Evolutionary conservation across 2,888 invertebrate genomes (phyloP).

Genomic region (Eucriotettix oculatus): DNA sequence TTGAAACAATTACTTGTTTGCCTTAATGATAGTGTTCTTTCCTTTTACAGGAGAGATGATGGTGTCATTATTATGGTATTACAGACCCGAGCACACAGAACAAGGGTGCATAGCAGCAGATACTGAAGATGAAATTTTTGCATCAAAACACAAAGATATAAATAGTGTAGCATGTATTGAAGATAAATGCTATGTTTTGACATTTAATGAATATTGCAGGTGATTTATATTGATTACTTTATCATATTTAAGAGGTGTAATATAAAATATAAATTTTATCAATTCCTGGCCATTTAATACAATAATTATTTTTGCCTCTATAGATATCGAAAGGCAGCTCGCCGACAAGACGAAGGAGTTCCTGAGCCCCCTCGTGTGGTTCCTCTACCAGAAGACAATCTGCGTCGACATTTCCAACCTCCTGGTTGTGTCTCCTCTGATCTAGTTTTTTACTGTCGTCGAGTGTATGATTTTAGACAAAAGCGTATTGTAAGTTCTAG

Average conservation of each 20-base stretch:
- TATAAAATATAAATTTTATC: no score
- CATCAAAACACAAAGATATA: conserved; percentile 86
- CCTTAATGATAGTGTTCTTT: neutral
- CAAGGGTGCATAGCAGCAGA: conserved; percentile 65
- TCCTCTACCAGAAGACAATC: conserved; percentile 37
- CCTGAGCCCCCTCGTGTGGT: conserved; percentile 47
- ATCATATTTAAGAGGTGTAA: neutral
- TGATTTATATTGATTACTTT: conserved; percentile 21
- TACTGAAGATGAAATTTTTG: conserved; percentile 84
- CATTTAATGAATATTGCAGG: conserved; percentile 94
- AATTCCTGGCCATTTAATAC: no score
- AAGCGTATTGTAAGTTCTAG: conserved; percentile 39
- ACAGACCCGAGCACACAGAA: conserved; percentile 93
- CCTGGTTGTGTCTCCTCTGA: conserved; percentile 55
- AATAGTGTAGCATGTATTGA: conserved; percentile 96
- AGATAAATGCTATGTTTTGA: conserved; percentile 92
- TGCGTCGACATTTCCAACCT: conserved; percentile 39
- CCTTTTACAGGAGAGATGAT: conserved; percentile 75
- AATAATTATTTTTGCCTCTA: conserved; percentile 14
- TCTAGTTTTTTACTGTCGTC: conserved; percentile 84
- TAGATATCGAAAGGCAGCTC: conserved; percentile 73
- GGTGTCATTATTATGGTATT: conserved; percentile 94
- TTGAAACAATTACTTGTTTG: no score
- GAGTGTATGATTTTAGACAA: conserved; percentile 87
- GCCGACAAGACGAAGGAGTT: conserved; percentile 61